Conservation (phyloP, 2,888 invertebrate species). For the Epistrophe eligans region DNA sequence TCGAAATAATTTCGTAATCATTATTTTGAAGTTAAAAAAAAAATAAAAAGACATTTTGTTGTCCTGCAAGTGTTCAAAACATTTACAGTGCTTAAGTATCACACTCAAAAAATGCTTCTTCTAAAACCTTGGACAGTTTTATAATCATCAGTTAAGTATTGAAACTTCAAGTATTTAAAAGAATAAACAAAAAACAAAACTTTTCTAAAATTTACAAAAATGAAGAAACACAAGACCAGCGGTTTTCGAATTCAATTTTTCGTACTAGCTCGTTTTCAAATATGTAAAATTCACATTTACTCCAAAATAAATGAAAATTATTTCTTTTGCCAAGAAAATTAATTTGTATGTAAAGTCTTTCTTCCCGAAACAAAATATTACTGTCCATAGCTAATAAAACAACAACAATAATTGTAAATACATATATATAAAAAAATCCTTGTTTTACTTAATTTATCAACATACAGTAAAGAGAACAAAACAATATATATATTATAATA, state of each 20-base stretch:
- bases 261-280: slow-evolving; percentile 41
- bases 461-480: slow-evolving; percentile 45
- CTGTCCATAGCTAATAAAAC: slow-evolving; percentile 57
- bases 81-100: slow-evolving; percentile 26
- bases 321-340: slow-evolving; percentile 60
- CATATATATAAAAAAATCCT: slow-evolving; percentile 36
- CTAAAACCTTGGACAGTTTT: slow-evolving; percentile 2
- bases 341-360: slow-evolving; percentile 70
- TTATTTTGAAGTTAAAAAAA: background rate
- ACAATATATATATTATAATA: slow-evolving; percentile 63
- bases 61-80: slow-evolving; percentile 29
- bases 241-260: slow-evolving; percentile 57
- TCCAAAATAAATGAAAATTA: slow-evolving; percentile 44
- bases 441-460: slow-evolving; percentile 50
- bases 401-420: slow-evolving; percentile 50
- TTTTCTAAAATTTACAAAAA: slow-evolving; percentile 9
- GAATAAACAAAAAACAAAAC: slow-evolving; percentile 6
- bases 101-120: slow-evolving; percentile 25
- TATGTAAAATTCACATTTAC: slow-evolving; percentile 12
- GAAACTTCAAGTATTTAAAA: background rate
- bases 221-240: background rate
- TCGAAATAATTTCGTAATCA: background rate
- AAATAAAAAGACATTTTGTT: background rate
- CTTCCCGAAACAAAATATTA: slow-evolving; percentile 45
- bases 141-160: background rate